Evolutionary conservation across 2,797 vertebrate species (phyloP).

Genomic region (Lepus oiostolus): DNA sequence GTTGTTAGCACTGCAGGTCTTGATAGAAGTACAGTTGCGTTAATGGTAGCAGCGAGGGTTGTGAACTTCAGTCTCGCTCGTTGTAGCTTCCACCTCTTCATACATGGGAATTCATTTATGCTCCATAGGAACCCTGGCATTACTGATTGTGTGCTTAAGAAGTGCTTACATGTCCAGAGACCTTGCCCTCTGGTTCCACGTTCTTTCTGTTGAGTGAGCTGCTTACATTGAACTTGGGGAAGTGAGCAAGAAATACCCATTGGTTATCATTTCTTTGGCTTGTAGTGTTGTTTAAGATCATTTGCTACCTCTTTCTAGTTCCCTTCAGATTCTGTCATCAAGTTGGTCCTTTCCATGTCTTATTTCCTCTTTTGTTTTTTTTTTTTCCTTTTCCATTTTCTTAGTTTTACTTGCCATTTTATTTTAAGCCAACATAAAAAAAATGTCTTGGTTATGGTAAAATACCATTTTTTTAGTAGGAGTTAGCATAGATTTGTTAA

Average conservation of each 20-base stretch:
- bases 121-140: background rate
- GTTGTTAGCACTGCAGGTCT: background rate
- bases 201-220: background rate
- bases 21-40: background rate
- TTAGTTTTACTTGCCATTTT: background rate
- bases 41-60: slow-evolving; percentile 33
- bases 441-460: background rate
- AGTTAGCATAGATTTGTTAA: background rate
- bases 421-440: slow-evolving; percentile 7
- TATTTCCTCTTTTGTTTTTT: background rate
- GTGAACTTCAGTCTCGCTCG: slow-evolving; percentile 17
- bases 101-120: background rate
- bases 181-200: background rate
- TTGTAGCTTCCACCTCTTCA: background rate
- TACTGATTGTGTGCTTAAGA: background rate
- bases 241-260: background rate
- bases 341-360: background rate
- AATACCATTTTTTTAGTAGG: background rate
- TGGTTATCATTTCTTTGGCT: background rate
- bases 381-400: background rate
- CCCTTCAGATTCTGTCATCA: background rate
- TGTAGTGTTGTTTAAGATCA: background rate
- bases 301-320: background rate
- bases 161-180: background rate
- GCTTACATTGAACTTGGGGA: background rate